A percentile compares a stretch with the other conserved stretches of the same genome.
Evolutionary conservation across 2,113 vertebrate genomes (phyloP).

Genomic region (Amia ocellicauda): DNA sequence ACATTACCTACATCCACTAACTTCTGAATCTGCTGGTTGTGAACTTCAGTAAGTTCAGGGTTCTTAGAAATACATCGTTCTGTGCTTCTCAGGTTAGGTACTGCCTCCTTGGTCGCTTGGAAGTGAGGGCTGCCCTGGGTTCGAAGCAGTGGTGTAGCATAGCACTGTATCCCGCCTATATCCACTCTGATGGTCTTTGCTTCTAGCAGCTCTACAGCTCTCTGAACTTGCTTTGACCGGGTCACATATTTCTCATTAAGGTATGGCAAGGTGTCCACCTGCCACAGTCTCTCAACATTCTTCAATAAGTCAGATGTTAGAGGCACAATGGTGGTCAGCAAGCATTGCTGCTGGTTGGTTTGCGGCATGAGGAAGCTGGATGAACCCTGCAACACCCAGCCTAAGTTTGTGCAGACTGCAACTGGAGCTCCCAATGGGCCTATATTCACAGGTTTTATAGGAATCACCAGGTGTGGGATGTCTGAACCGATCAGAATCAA

Average conservation of each 20-base stretch:
- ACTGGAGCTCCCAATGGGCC: conserved; percentile 1
- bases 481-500: too few relatives aligned
- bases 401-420: conserved; percentile 3
- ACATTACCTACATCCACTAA: too few relatives aligned
- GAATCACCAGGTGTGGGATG: too few relatives aligned
- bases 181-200: too few relatives aligned
- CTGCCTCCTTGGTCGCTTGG: too few relatives aligned
- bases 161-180: conserved; percentile 11
- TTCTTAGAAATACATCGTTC: too few relatives aligned
- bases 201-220: neutral
- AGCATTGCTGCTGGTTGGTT: neutral
- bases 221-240: conserved; percentile 5
- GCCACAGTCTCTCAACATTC: conserved; percentile 16
- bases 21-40: too few relatives aligned
- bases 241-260: neutral
- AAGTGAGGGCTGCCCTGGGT: too few relatives aligned
- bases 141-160: conserved; percentile 12
- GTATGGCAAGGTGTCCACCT: too few relatives aligned
- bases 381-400: conserved; percentile 7
- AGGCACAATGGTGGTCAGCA: neutral
- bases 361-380: neutral
- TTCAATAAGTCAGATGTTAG: neutral
- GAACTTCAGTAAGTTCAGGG: too few relatives aligned
- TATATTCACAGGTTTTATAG: neutral
- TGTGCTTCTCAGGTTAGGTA: too few relatives aligned